Evolutionary conservation across 1,140 invertebrate species (phyloP).

Genomic region (Anastrepha ludens): DNA sequence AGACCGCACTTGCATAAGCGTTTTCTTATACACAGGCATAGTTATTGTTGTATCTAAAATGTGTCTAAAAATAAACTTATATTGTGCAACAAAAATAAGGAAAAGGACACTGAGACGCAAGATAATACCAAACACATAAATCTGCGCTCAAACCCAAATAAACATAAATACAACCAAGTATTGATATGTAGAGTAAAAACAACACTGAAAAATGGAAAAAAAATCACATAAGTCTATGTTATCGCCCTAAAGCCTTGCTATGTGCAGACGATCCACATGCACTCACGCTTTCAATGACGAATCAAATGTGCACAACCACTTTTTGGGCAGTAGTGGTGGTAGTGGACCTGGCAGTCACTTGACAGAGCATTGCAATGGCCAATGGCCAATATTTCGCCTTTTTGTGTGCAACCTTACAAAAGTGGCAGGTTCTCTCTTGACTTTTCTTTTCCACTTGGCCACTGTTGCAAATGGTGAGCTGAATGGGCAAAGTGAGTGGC

Average conservation of each 20-base stretch:
- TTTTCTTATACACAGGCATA: slow-evolving; percentile 1
- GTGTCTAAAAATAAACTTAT: neutral
- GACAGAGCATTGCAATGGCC: slow-evolving; percentile 14
- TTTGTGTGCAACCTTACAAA: slow-evolving; percentile 20
- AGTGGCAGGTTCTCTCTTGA: slow-evolving; percentile 20
- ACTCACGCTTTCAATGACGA: slow-evolving; percentile 18
- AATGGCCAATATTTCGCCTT: slow-evolving; percentile 23
- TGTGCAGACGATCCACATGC: neutral
- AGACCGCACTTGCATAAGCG: slow-evolving; percentile 12
- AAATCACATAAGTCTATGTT: neutral
- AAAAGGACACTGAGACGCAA: neutral
- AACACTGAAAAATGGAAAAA: neutral
- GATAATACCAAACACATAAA: slow-evolving; percentile 46
- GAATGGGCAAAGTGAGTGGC: slow-evolving; percentile 43
- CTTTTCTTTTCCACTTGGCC: slow-evolving; percentile 32
- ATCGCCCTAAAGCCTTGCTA: neutral
- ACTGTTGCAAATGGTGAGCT: slow-evolving; percentile 31
- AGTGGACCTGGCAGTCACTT: neutral
- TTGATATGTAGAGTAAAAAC: neutral
- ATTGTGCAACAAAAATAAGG: neutral
- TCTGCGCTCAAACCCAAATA: slow-evolving; percentile 3
- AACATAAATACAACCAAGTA: slow-evolving; percentile 7
- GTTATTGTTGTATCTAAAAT: neutral
- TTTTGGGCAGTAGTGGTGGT: neutral
- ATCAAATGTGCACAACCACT: slow-evolving; percentile 13